Base-by-base conservation (phyloP, 2,888 invertebrate species). In the Mesorhabditis belari region DNA sequence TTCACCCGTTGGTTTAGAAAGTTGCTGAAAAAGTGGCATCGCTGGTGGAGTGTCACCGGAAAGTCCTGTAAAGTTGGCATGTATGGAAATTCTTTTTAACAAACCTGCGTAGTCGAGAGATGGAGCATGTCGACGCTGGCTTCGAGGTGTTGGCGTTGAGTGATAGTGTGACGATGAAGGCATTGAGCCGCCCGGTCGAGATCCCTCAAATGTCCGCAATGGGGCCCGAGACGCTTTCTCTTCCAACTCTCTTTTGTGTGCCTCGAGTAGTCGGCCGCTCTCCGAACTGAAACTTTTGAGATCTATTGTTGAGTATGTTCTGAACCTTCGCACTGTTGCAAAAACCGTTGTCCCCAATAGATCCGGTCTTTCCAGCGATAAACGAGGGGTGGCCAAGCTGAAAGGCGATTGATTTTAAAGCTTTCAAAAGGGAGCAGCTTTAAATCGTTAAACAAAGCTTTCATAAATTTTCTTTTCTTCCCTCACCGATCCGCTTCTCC, bases 281-380 rank as follows among this genome's bases (percentile, higher is more conserved):
- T 35, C 44, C 12, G 44, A 9, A n/a, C 44, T 35, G 44, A 35
- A 35, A 35, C n/a, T 35, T 1, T 35, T 35, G 44, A 17, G 2
- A 1, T 35, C n/a, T 35, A 0, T 2, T 35, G 12, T 35, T 2
- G 12, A 35, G 2, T 35, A 9, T 17, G n/a, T n/a, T n/a, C n/a
- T n/a, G n/a, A n/a, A n/a, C 58, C 63, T 60, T 23, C 63, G 55
- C 19, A 71, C 71, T 19, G 69, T 64, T 19, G 71, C 71, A 26
- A 69, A 70, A 3, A 77, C 77, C 3, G 77, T 77, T 2, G 69
- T 65, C 24, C 73, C 77, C 29, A 73, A 60, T 49, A 76, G 58
- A 62, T 74, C 71, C 24, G 67, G 54, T 5, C 61, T 61, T 56
- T 60, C 63, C 26, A 55, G 58, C 9, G 49, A n/a, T 17, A 35